phyloP scores from a whole-genome alignment of 2,113 vertebrate genomes.

The Bufo gargarizans region DNA sequence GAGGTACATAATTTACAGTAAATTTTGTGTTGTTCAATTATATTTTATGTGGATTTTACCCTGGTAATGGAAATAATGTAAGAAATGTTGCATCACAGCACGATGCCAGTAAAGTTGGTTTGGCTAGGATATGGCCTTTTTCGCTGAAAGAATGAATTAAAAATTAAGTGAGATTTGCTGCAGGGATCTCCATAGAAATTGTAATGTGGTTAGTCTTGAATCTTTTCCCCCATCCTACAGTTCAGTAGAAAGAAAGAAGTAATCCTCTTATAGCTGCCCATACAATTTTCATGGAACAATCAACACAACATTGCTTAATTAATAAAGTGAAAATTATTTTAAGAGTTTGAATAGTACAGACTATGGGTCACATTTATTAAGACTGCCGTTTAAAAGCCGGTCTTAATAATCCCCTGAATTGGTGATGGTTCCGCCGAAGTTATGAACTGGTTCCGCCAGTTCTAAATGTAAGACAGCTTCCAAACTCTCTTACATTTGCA shows the following conservation, averaged over 20 bases:
- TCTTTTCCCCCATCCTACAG: neutral
- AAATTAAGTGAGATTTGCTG: conserved; percentile 63
- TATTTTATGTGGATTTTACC: neutral
- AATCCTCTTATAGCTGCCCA: conserved; percentile 27
- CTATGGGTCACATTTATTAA: too few species aligned
- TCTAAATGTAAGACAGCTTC: too few species aligned
- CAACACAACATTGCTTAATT: too few species aligned
- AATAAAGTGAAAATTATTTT: too few species aligned
- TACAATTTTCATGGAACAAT: neutral
- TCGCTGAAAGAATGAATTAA: conserved; percentile 39
- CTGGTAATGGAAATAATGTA: conserved; percentile 7
- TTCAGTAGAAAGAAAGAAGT: conserved; percentile 13
- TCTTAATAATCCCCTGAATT: too few species aligned
- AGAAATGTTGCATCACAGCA: conserved; percentile 43
- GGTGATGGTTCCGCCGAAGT: too few species aligned
- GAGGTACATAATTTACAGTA: neutral
- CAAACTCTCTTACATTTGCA: too few species aligned
- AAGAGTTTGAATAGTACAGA: too few species aligned
- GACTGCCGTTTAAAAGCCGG: too few species aligned
- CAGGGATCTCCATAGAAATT: conserved; percentile 52
- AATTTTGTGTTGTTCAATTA: neutral
- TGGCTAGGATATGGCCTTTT: conserved; percentile 39
- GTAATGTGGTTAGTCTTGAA: conserved; percentile 11
- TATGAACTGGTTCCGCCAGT: too few species aligned
- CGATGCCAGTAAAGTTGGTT: conserved; percentile 31